Conservation (phyloP, 2,113 vertebrate genomes). For the Gorsachius goisagi region DNA sequence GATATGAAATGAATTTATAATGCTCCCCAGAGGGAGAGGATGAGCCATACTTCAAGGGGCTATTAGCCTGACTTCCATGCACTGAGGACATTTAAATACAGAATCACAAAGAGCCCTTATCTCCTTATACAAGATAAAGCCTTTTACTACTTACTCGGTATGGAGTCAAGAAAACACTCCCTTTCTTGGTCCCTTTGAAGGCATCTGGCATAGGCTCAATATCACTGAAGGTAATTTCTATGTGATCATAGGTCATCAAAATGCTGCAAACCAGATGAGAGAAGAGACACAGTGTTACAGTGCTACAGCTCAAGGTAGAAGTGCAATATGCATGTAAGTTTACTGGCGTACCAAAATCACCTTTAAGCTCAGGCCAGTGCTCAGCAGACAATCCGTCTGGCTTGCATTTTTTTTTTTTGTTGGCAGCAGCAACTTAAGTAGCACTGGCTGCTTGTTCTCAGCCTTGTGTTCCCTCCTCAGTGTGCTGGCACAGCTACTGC, state of each 20-base stretch:
- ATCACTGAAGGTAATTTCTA: slow-evolving; percentile 91
- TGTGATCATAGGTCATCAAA: slow-evolving; percentile 90
- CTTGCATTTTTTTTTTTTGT: too few relatives aligned
- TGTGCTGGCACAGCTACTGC: neutral
- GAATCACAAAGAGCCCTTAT: neutral
- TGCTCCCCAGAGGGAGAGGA: neutral
- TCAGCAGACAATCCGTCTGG: neutral
- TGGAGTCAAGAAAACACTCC: slow-evolving; percentile 90
- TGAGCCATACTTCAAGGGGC: neutral
- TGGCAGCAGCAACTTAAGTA: neutral
- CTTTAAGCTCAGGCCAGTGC: neutral
- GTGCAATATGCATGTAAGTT: fast-evolving
- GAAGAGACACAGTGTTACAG: neutral
- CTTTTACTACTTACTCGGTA: slow-evolving; percentile 84
- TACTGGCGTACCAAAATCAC: neutral
- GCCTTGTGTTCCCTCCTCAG: neutral
- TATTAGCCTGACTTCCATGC: neutral
- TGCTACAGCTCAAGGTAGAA: neutral
- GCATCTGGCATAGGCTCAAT: slow-evolving; percentile 85
- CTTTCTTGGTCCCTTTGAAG: slow-evolving; percentile 95
- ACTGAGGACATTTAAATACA: neutral
- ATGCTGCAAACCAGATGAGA: slow-evolving; percentile 49
- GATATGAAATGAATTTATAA: neutral
- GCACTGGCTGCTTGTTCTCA: neutral
- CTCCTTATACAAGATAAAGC: neutral